These are phyloP conservation scores for Caenorhabditis latens DNA, from an alignment of 1,140 invertebrate genomes.

Conservation along the genomic window DNA sequence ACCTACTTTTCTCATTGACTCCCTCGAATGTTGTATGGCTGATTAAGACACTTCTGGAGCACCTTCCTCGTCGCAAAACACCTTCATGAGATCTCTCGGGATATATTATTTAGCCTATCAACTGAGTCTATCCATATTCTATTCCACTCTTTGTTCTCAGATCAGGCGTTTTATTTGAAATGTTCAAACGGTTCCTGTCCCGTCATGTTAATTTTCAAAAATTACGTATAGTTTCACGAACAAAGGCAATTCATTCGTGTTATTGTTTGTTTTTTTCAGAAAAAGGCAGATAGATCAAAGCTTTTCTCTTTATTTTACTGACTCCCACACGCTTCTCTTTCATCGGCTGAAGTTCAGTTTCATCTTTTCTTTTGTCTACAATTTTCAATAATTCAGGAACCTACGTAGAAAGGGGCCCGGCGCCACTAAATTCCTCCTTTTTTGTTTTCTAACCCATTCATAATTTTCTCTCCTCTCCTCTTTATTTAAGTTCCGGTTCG, in stretches of 20 bases:
- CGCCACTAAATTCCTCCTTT: background rate
- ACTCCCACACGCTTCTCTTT: constrained; percentile 20
- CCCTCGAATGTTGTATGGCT: too few relatives aligned
- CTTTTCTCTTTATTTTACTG: background rate
- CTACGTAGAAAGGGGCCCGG: background rate
- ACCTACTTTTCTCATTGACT: too few relatives aligned
- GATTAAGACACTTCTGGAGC: too few relatives aligned
- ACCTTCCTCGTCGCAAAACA: too few relatives aligned
- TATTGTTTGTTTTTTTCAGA: background rate
- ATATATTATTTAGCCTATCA: too few relatives aligned
- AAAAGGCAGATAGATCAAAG: constrained; percentile 4
- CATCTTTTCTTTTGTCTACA: background rate
- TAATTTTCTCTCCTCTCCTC: background rate
- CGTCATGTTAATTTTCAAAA: too few relatives aligned
- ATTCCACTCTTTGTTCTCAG: too few relatives aligned
- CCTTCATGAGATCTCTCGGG: too few relatives aligned
- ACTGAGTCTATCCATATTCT: too few relatives aligned
- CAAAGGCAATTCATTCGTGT: background rate
- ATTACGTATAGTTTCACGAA: background rate
- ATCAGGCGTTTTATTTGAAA: too few relatives aligned
- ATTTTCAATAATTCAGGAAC: constrained; percentile 8
- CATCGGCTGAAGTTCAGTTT: constrained; percentile 19
- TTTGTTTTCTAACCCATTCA: background rate
- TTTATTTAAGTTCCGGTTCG: background rate
- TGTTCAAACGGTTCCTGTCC: too few relatives aligned